Conservation (phyloP, 2,888 invertebrate genomes). For the Sialis lutaria region DNA sequence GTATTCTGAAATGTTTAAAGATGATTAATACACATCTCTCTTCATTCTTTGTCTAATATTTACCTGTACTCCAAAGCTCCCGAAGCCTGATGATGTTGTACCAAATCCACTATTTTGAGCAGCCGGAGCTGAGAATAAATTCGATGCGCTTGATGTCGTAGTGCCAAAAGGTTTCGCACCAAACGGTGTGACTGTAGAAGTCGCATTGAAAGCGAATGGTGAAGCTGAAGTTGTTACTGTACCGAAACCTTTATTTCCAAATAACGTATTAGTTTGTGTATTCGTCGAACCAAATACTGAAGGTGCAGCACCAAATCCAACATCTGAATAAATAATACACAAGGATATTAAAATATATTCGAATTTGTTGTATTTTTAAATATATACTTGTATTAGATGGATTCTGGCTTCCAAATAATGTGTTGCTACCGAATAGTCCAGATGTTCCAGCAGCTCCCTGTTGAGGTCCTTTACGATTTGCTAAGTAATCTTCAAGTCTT, state of each 20-base stretch:
- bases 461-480: slow-evolving; percentile 65
- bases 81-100: slow-evolving; percentile 18
- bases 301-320: slow-evolving; percentile 18
- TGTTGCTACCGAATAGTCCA: slow-evolving; percentile 11
- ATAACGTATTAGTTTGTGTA: slow-evolving; percentile 37
- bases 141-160: slow-evolving; percentile 12
- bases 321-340: too few relatives aligned
- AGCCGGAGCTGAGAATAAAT: slow-evolving; percentile 1
- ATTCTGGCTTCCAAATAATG: slow-evolving; percentile 29
- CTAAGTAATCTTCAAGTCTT: slow-evolving; percentile 80
- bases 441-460: slow-evolving; percentile 23
- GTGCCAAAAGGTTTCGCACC: slow-evolving; percentile 35
- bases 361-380: slow-evolving; percentile 20
- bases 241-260: slow-evolving; percentile 51
- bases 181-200: slow-evolving; percentile 22
- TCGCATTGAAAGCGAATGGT: slow-evolving; percentile 24
- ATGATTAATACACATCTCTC: too few relatives aligned
- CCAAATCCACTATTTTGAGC: background rate
- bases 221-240: slow-evolving; percentile 28
- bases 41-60: slow-evolving; percentile 1
- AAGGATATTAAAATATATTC: slow-evolving; percentile 1
- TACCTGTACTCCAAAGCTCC: slow-evolving; percentile 11
- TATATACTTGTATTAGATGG: slow-evolving; percentile 11
- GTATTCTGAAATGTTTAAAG: too few relatives aligned
- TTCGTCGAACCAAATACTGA: slow-evolving; percentile 28